Percentiles rank a stretch among this genome's conserved stretches.
Conservation (phyloP, 2,888 invertebrate genomes). For the Ichneumoninae sp. region DNA sequence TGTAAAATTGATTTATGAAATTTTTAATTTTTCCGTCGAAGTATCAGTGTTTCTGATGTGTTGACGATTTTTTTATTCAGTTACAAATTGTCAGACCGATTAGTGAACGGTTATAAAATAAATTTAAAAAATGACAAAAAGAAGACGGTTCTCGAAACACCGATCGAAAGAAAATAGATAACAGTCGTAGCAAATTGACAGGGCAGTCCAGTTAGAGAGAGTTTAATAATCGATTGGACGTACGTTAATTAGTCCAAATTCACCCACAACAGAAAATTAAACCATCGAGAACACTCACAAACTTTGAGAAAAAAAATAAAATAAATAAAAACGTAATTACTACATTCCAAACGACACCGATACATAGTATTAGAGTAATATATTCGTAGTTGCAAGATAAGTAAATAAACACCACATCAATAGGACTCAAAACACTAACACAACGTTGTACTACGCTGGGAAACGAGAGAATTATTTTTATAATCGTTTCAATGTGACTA, state of each 20-base stretch:
- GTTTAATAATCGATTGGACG: constrained; percentile 29
- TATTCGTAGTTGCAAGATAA: constrained; percentile 74
- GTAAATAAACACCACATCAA: constrained; percentile 83
- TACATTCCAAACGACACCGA: constrained; percentile 82
- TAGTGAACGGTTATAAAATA: constrained; percentile 14
- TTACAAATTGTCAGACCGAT: constrained; percentile 6
- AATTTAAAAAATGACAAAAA: neutral
- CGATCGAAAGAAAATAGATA: constrained; percentile 7
- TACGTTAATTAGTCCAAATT: constrained; percentile 64
- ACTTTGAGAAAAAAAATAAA: constrained; percentile 67
- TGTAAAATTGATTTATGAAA: constrained; percentile 8
- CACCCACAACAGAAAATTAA: constrained; percentile 75
- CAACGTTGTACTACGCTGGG: constrained; percentile 75
- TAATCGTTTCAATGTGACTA: constrained; percentile 45
- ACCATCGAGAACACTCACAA: constrained; percentile 80
- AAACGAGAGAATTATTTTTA: constrained; percentile 59
- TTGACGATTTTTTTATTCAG: constrained; percentile 1
- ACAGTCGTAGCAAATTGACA: constrained; percentile 29
- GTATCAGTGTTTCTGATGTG: neutral
- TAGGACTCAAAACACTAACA: constrained; percentile 80
- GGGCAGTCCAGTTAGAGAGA: neutral
- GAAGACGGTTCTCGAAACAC: neutral
- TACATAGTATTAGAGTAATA: constrained; percentile 74
- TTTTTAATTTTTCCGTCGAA: constrained; percentile 17
- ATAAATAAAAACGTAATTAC: constrained; percentile 68